A percentile compares a stretch with the other conserved stretches of the same genome.
phyloP scores from a whole-genome alignment of 2,113 vertebrate species.

The Paratilapia polleni region DNA sequence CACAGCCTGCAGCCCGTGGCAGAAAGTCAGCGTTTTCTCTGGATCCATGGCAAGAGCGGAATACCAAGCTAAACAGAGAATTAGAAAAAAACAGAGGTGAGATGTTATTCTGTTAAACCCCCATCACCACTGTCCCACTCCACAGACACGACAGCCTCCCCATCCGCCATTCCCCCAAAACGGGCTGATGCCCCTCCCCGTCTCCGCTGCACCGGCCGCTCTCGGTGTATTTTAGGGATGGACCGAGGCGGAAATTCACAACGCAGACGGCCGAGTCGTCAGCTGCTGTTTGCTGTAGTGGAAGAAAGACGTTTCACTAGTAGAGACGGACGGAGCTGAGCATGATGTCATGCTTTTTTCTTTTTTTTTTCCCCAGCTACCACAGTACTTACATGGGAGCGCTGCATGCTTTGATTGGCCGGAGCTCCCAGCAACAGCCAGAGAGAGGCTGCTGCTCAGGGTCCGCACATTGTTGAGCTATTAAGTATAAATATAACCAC shows the following conservation, averaged over 20 bases:
- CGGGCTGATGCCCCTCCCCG: slow-evolving; percentile 59
- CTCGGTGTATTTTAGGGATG: neutral
- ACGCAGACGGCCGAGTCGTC: neutral
- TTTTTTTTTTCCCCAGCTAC: slow-evolving; percentile 29
- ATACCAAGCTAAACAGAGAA: slow-evolving; percentile 34
- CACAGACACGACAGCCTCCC: slow-evolving; percentile 53
- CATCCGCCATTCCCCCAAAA: slow-evolving; percentile 70
- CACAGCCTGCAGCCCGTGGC: slow-evolving; percentile 70
- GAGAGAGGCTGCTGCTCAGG: slow-evolving; percentile 36
- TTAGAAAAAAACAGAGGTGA: neutral
- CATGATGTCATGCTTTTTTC: slow-evolving; percentile 74
- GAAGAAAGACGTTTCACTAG: slow-evolving; percentile 13
- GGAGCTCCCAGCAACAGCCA: slow-evolving; percentile 78
- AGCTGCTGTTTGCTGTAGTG: slow-evolving; percentile 13
- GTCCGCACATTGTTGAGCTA: slow-evolving; percentile 6
- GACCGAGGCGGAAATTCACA: neutral
- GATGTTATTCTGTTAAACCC: slow-evolving; percentile 45
- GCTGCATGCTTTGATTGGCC: slow-evolving; percentile 72
- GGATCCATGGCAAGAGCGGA: slow-evolving; percentile 71
- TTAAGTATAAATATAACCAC: neutral
- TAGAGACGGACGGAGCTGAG: slow-evolving; percentile 34
- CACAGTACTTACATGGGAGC: slow-evolving; percentile 37
- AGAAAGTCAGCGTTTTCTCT: slow-evolving; percentile 78
- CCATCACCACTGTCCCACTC: slow-evolving; percentile 68
- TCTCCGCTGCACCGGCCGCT: slow-evolving; percentile 18